Base-by-base conservation (phyloP, 2,888 invertebrate species). In the Eretmocerus hayati region DNA sequence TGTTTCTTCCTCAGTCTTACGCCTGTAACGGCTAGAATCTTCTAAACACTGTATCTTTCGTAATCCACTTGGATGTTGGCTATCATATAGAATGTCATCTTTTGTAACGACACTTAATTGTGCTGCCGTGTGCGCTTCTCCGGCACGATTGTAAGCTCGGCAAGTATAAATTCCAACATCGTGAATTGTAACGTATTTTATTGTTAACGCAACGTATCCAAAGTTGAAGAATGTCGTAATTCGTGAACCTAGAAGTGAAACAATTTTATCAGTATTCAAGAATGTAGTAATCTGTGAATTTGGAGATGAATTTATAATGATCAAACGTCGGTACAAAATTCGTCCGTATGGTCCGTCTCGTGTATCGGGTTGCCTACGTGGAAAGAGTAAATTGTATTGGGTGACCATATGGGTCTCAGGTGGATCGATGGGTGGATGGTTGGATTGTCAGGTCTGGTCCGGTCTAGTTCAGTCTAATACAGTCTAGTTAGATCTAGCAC, bases 141-240 rank as follows among this genome's bases (percentile, higher is more conserved):
- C 95, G 53, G 88, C 74, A 54, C 85, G 80, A 66, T 94, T 94
- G 61, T 81, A 87, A 2, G 93, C 94, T 54, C 87, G 80, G 72
- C 93, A 93, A 13, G 88, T 87, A 69, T 93, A 94, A 56, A 82
- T 80, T 41, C 94, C 94, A 52, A 87, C 86, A 74, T 97, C 96
- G 63, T 90, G 86, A 42, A 87, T 78, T 13, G 89, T 90, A 11
- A 96, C 87, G 57, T 88, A 87, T 69, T 90, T 90, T 58, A 97
- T 90, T 15, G 93, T 91, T 52, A 99, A 74, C 8, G 95, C 91
- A 44, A 96, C 94, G 67, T 93, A 93, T 56, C 92, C 92, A 69
- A 93, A 93, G 71, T 93, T 93, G 72, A 90, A 92, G 79, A 90
- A 90, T 44, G 89, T 87, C 41, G 92, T 91, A 55, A 88, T 92